A percentile compares a stretch with the other conserved stretches of the same genome.
Evolutionary conservation across 2,888 invertebrate genomes (phyloP).

Genomic region (Acanthopleura granulata): DNA sequence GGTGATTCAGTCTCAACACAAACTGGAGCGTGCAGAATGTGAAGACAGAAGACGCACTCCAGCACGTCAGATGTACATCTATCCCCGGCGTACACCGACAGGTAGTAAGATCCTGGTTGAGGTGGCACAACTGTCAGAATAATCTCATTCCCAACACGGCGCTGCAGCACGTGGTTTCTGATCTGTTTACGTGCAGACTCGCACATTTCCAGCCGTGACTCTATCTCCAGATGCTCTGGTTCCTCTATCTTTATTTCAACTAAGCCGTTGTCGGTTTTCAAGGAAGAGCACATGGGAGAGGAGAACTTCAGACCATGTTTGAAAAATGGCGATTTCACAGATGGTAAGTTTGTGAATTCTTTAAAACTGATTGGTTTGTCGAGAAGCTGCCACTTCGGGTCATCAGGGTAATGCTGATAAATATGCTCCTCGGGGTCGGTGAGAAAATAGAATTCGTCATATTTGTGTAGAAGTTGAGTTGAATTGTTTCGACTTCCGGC

Average conservation of each 20-base stretch:
- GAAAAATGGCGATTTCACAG: conserved; percentile 67
- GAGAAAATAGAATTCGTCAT: conserved; percentile 54
- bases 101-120: conserved; percentile 57
- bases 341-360: conserved; percentile 65
- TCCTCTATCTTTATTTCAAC: conserved; percentile 34
- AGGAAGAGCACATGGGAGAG: conserved; percentile 23
- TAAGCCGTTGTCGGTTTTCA: conserved; percentile 31
- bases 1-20: background rate
- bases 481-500: conserved; percentile 84
- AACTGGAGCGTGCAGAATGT: conserved; percentile 21
- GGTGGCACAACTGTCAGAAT: conserved; percentile 59
- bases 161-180: conserved; percentile 26
- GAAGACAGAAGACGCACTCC: conserved; percentile 43
- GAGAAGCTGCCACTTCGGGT: conserved; percentile 65
- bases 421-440: conserved; percentile 50
- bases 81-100: conserved; percentile 53
- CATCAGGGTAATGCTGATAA: conserved; percentile 48
- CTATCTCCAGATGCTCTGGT: background rate
- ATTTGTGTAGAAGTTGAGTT: conserved; percentile 26
- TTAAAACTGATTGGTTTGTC: conserved; percentile 61
- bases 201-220: background rate
- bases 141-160: conserved; percentile 26
- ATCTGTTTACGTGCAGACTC: background rate
- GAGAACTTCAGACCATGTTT: conserved; percentile 34
- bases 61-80: conserved; percentile 36